Base-by-base conservation (phyloP, 1,140 invertebrate genomes). In the Ruditapes philippinarum region DNA sequence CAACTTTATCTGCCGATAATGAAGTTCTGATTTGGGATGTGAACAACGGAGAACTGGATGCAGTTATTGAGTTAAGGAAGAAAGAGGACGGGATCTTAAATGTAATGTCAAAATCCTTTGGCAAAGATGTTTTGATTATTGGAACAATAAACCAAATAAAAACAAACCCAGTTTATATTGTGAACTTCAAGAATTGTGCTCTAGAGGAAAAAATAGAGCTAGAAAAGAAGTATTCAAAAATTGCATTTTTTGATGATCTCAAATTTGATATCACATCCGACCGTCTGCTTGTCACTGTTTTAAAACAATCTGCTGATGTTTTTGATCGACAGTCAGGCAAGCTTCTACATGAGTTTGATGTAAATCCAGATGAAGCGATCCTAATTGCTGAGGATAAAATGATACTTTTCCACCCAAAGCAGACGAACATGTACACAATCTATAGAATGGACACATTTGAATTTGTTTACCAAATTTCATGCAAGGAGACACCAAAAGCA, bases 21-120 rank as follows among this genome's bases (percentile, higher is more conserved):
- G 57, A 79, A 14, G 17, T 93, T 0, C 31, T 93, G 17, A 89
- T 90, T 5, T 92, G 89, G 90, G 91, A 93, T 79, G 45, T 92
- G 5, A 68, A 51, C 0, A 85, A 81, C 31, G 92, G 92, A 33
- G 91, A 92, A 68, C 3, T 93, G 0, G 91, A 93, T 68, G 88
- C 89, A 36, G 79, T 81, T 14, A 25, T 85, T 3, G 68, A 70
- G 1, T 22, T 89, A 2, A 54, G 76, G 19, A 80, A 78, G 22
- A 87, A 82, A 57, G 62, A 86, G 31, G 49, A 78, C 22, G 86
- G 60, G 19, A 90, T 79, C n/a, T 54, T 93, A 33, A 92, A 93
- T 74, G 91, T 92, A 22, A 87, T 93, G 82, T 62, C 42, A 0
- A 83, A 68, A 45, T 57, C 62, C 33, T 25, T n/a, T 4, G 62